These are phyloP conservation scores for Dyspetes luteomarginatus DNA, from an alignment of 2,888 invertebrate genomes.

Conservation along the genomic window DNA sequence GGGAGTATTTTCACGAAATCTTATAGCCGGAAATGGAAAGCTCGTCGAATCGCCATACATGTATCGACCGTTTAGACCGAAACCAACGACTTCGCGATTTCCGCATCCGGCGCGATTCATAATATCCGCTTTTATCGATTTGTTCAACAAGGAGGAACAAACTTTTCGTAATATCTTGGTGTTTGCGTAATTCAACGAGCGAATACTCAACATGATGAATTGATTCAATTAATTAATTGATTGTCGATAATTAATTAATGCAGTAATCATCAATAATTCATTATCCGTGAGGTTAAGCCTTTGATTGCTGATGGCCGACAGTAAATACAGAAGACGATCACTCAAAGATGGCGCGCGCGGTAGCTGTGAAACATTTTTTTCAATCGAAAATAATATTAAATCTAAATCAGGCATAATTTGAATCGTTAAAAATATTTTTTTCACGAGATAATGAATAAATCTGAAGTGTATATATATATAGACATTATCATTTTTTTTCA, in stretches of 20 bases:
- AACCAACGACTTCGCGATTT: constrained; percentile 87
- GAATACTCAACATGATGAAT: constrained; percentile 33
- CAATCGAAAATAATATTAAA: no score
- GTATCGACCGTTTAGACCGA: constrained; percentile 85
- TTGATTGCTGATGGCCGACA: not conserved
- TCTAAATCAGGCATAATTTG: not conserved
- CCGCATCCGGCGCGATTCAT: constrained; percentile 82
- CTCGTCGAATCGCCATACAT: constrained; percentile 86
- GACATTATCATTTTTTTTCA: no score
- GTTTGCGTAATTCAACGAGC: constrained; percentile 2
- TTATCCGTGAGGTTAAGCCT: no score
- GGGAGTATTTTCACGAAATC: constrained; percentile 86
- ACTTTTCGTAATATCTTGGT: constrained; percentile 18
- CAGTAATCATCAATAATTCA: not conserved
- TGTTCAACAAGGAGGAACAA: not conserved
- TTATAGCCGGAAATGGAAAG: constrained; percentile 87
- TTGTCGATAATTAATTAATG: not conserved
- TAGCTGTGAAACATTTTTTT: not conserved
- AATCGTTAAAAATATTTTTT: no score
- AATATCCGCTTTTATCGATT: constrained; percentile 5
- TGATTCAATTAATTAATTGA: not conserved
- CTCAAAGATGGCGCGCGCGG: not conserved
- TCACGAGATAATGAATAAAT: no score
- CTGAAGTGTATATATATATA: no score
- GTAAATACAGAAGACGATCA: not conserved